A percentile compares a stretch with the other conserved stretches of the same genome.
phyloP scores from a whole-genome alignment of 2,888 invertebrate species.

The Cryptosula pallasiana region DNA sequence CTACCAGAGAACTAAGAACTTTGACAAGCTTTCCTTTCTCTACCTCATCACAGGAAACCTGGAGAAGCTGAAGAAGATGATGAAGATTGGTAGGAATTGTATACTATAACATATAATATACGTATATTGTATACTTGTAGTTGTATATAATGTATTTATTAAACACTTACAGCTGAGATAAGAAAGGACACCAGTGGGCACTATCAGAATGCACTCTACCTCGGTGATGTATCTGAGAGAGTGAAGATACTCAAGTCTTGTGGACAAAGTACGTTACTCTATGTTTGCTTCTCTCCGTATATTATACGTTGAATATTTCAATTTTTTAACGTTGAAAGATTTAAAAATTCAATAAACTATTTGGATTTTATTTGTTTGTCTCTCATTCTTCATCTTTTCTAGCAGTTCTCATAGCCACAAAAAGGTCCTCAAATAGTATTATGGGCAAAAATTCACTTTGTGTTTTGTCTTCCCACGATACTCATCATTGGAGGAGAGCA shows the following conservation, averaged over 20 bases:
- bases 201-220: conserved; percentile 84
- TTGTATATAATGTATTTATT: neutral
- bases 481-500: too few species aligned
- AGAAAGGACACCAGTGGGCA: conserved; percentile 94
- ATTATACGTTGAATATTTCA: too few species aligned
- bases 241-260: conserved; percentile 60
- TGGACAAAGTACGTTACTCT: conserved; percentile 48
- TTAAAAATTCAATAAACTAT: too few species aligned
- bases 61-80: conserved; percentile 96
- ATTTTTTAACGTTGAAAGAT: too few species aligned
- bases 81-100: conserved; percentile 67
- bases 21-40: conserved; percentile 94
- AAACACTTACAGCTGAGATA: conserved; percentile 70
- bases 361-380: too few species aligned
- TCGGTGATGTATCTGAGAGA: conserved; percentile 87
- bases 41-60: conserved; percentile 97
- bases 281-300: too few species aligned
- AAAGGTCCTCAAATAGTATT: too few species aligned
- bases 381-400: too few species aligned
- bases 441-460: too few species aligned
- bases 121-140: neutral
- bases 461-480: too few species aligned
- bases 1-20: conserved; percentile 98
- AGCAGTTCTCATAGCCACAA: too few species aligned
- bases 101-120: neutral